Conservation (phyloP, 2,888 invertebrate genomes). For the Cloeon dipterum region DNA sequence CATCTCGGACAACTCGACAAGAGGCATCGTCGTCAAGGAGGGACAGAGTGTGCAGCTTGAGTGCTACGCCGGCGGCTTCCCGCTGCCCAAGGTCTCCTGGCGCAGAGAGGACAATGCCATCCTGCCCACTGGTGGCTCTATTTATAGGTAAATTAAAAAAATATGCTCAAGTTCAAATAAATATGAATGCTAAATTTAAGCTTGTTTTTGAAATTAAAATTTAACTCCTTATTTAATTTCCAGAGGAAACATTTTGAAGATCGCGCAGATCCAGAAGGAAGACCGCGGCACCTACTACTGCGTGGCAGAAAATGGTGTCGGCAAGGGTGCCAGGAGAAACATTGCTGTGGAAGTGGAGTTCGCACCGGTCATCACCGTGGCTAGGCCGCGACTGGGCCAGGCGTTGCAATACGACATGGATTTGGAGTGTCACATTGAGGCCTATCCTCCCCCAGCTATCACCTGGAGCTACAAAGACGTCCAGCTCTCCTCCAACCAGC, state of each 20-base stretch:
- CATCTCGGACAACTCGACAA: conserved; percentile 79
- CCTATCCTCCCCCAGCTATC: conserved; percentile 83
- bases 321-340: conserved; percentile 50
- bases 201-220: conserved; percentile 1
- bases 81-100: conserved; percentile 69
- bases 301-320: conserved; percentile 75
- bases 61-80: conserved; percentile 75
- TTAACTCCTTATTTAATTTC: conserved; percentile 9
- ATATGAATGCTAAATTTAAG: too few species aligned
- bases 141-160: conserved; percentile 41
- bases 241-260: conserved; percentile 60
- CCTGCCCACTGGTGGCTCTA: conserved; percentile 70
- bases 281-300: conserved; percentile 87
- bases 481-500: conserved; percentile 68
- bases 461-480: conserved; percentile 64
- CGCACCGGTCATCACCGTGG: conserved; percentile 64
- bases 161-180: too few species aligned
- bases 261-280: conserved; percentile 56
- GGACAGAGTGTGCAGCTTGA: conserved; percentile 58
- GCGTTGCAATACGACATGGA: conserved; percentile 88
- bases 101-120: conserved; percentile 82
- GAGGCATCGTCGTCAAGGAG: conserved; percentile 56
- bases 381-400: conserved; percentile 60
- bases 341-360: conserved; percentile 82
- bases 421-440: conserved; percentile 81